Evolutionary conservation across 2,113 vertebrate genomes (phyloP).

Genomic region (Sceloporus undulatus): DNA sequence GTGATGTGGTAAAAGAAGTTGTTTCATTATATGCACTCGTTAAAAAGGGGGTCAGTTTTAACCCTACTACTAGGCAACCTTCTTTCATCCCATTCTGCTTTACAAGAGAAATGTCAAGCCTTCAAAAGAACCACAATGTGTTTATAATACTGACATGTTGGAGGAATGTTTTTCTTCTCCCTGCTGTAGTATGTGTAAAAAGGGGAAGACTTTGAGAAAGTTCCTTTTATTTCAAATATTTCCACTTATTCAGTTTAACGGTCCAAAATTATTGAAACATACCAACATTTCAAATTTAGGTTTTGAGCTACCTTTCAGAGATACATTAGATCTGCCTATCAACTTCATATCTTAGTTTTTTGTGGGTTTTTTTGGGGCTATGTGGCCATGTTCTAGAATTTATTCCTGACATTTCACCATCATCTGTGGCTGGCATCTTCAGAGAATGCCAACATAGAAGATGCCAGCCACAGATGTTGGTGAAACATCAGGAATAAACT

Average conservation of each 20-base stretch:
- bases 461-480: no score
- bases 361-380: no score
- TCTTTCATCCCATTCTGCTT: background rate
- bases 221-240: background rate
- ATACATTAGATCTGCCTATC: no score
- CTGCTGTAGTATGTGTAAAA: background rate
- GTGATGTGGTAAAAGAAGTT: background rate
- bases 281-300: background rate
- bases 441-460: no score
- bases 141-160: slow-evolving; percentile 3
- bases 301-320: background rate
- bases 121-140: background rate
- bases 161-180: background rate
- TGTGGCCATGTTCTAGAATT: no score
- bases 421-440: no score
- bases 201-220: background rate
- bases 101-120: slow-evolving; percentile 5
- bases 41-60: background rate
- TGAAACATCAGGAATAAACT: no score
- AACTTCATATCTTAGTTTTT: background rate
- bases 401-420: no score
- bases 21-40: slow-evolving; percentile 10
- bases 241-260: background rate
- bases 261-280: background rate
- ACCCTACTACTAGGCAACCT: background rate